Base-by-base conservation (phyloP, 2,888 invertebrate genomes). In the Parnassius mnemosyne region DNA sequence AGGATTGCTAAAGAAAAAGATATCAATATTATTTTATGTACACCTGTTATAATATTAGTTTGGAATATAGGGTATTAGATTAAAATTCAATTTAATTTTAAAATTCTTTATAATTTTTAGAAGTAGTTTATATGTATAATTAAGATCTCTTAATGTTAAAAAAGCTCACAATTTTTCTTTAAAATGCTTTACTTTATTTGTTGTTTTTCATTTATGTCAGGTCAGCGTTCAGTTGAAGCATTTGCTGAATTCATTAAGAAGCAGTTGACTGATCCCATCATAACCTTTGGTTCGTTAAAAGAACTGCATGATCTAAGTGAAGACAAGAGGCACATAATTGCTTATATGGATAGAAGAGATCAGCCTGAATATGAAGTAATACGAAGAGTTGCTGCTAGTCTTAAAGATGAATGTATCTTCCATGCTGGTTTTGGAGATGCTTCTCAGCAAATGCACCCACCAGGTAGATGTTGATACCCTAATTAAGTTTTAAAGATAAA, bases 331-430 rank as follows among this genome's bases (percentile, higher is more conserved):
- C 96, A 96, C 75, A 94, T 99, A 55, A 96, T 99, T 71, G 98
- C 97, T 1, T 98, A 97, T 82, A 98, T 98, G 88, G 96, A 96
- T 72, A 89, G 93, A 34, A 93, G 96, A 68, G 95, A 96, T 76
- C 94, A 95, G 73, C 94, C 94, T 0, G 96, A 97, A 76, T 98
- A 97, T 83, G 93, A 95, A 69, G 93, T 94, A 57, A 95, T 97
- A 79, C 93, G 96, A 56, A 93, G 94, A 76, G 96, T 96, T 7
- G 97, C 99, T 0, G 95, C 95, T 9, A 96, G 96, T 77, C 92
- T 99, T 10, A 96, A 99, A 79, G 98, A 99, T 78, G 99, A 99
- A 78, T 99, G 99, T 79, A 94, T 95, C 67, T 99, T 99, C 81
- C 96, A 97, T 84, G 96, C 95, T 75, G 98, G 97, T 1, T 96